Evolutionary conservation across 2,888 invertebrate genomes (phyloP), one percentile per base, ranked within the genome.

Genomic region (Pterostichus niger): DNA sequence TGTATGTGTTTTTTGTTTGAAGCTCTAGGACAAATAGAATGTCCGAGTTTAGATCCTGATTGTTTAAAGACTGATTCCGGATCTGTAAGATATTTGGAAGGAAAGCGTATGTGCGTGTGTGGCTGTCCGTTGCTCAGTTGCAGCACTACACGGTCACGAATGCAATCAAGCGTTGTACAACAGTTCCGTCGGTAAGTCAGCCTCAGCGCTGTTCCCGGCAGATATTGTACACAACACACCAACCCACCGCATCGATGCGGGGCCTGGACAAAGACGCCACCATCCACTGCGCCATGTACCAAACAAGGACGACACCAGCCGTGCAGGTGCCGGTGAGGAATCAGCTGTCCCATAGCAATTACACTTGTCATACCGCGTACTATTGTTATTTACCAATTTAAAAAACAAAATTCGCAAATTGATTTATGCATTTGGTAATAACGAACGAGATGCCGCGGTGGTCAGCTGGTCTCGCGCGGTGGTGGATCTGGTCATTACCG

Each of bases 341-440:
- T 79, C 82, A 82, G 68, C 82, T 82, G 82, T 82, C 82, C 75
- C 61, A 61, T 75, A 82, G 73, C 82, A 82, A 82, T 82, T 82
- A 82, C 82, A 82, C 82, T 82, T 82, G 82, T 82, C 82, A 75
- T 82, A 82, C 75, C 35, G 46, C 56, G 17, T 81, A 44, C 81
- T 82, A 82, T 82, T 82, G 82, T 82, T 82, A 49, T 75, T 71
- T 75, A 52, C 49, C 80, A 82, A 73, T 82, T 75, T 73, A 75
- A 73, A 82, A 82, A 71, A 81, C 71, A 40, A 54, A 81, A 59
- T 46, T 82, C 61, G 46, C 73, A 75, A 82, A 82, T 82, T 82
- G 82, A 82, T 82, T 82, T 82, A 82, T 82, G 82, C 52, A 54
- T 44, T 78, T 78, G 35, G 78, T 61, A 78, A 78, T 78, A 78